These are phyloP conservation scores for Galago senegalensis DNA, from an alignment of 2,797 vertebrate species.

Conservation along the genomic window DNA sequence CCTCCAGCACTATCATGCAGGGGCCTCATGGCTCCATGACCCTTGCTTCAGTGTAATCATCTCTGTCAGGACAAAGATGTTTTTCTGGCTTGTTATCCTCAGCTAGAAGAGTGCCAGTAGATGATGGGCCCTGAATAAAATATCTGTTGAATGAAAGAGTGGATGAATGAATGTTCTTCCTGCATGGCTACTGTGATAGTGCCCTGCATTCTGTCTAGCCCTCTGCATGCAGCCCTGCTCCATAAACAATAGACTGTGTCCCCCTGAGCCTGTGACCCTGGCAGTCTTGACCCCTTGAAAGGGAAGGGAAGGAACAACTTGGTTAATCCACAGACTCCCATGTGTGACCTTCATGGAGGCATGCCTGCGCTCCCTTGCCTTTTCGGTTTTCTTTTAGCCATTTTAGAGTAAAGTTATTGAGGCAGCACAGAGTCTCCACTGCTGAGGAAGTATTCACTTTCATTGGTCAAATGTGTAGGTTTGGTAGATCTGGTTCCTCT, in stretches of 20 bases:
- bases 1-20: neutral
- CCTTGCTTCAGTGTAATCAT: neutral
- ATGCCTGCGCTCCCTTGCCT: neutral
- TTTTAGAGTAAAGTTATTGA: neutral
- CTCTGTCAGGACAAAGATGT: neutral
- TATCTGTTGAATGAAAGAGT: neutral
- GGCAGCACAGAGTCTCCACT: neutral
- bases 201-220: neutral
- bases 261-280: neutral
- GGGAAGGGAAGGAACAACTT: neutral
- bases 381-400: constrained; percentile 41
- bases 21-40: neutral
- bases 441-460: neutral
- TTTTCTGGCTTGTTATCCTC: neutral
- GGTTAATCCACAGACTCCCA: neutral
- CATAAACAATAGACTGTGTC: neutral
- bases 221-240: neutral
- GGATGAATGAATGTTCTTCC: neutral
- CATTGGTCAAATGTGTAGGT: neutral
- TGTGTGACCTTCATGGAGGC: neutral
- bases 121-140: neutral
- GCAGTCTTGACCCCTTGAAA: neutral
- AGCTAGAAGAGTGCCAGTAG: neutral
- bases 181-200: neutral
- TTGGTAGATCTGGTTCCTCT: neutral